phyloP scores from a whole-genome alignment of 2,888 invertebrate species.

The Eretmocerus hayati region DNA sequence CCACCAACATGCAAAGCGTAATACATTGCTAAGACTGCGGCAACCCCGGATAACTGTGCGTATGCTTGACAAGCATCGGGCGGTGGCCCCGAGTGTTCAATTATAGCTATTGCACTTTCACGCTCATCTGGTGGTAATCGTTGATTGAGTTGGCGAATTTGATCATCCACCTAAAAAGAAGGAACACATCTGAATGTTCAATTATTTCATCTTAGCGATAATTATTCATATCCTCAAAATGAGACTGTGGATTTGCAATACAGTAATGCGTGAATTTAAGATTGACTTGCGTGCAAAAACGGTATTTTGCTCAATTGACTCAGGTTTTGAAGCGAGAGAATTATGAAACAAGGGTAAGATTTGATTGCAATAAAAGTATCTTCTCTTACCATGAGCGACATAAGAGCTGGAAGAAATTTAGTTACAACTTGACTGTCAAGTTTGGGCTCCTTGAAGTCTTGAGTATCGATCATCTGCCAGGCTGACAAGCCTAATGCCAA shows the following conservation, averaged over 20 bases:
- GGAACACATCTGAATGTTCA: too few relatives aligned
- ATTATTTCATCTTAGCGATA: too few relatives aligned
- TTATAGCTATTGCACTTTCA: conserved; percentile 85
- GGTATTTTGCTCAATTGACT: too few relatives aligned
- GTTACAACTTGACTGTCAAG: conserved; percentile 88
- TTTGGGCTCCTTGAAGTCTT: conserved; percentile 93
- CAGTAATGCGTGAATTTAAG: too few relatives aligned
- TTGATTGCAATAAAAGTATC: too few relatives aligned
- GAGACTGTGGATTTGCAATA: too few relatives aligned
- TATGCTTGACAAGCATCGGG: conserved; percentile 91
- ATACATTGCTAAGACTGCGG: conserved; percentile 90
- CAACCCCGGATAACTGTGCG: conserved; percentile 83
- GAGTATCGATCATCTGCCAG: conserved; percentile 95
- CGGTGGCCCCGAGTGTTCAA: conserved; percentile 88
- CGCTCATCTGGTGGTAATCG: conserved; percentile 89
- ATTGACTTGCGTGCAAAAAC: too few relatives aligned
- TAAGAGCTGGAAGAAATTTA: conserved; percentile 86
- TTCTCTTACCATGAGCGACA: conserved; percentile 83
- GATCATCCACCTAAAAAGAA: conserved; percentile 64
- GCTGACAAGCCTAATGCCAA: conserved; percentile 86
- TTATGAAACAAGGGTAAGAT: too few relatives aligned
- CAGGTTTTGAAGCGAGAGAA: too few relatives aligned
- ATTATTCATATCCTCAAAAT: too few relatives aligned
- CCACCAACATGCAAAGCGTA: conserved; percentile 85
- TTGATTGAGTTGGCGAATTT: conserved; percentile 73